A percentile compares a stretch with the other conserved stretches of the same genome.
phyloP scores from a whole-genome alignment of 2,888 invertebrate genomes.

The Lycocerus yunnanus region DNA sequence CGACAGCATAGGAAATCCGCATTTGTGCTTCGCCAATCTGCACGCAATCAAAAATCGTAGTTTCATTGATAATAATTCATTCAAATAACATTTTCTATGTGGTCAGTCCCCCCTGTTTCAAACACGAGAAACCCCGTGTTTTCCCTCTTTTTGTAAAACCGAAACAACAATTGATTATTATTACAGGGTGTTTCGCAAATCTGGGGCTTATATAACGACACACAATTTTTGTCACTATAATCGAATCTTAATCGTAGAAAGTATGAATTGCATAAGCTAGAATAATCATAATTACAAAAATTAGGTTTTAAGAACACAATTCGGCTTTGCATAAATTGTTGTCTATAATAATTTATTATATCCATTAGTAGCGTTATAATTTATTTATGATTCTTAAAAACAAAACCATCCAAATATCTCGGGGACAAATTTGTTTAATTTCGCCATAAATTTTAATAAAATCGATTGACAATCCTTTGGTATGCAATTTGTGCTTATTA shows the following conservation, averaged over 20 bases:
- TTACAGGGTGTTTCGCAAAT: background rate
- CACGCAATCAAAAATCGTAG: too few relatives aligned
- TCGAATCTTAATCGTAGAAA: background rate
- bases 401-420: background rate
- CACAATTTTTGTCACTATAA: background rate
- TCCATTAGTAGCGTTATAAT: background rate
- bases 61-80: too few relatives aligned
- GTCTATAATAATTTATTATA: background rate
- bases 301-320: slow-evolving; percentile 2
- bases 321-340: background rate
- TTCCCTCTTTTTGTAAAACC: too few relatives aligned
- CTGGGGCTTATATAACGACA: background rate
- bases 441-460: slow-evolving; percentile 1
- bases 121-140: too few relatives aligned
- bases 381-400: background rate
- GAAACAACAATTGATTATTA: background rate
- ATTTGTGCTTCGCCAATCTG: too few relatives aligned
- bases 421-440: slow-evolving; percentile 1
- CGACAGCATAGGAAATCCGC: too few relatives aligned
- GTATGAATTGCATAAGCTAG: background rate
- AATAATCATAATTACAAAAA: background rate
- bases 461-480: background rate
- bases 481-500: slow-evolving; percentile 3
- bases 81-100: too few relatives aligned
- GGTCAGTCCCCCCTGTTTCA: too few relatives aligned